phyloP scores from a whole-genome alignment of 2,797 vertebrate genomes.

The Macropodus opercularis region DNA sequence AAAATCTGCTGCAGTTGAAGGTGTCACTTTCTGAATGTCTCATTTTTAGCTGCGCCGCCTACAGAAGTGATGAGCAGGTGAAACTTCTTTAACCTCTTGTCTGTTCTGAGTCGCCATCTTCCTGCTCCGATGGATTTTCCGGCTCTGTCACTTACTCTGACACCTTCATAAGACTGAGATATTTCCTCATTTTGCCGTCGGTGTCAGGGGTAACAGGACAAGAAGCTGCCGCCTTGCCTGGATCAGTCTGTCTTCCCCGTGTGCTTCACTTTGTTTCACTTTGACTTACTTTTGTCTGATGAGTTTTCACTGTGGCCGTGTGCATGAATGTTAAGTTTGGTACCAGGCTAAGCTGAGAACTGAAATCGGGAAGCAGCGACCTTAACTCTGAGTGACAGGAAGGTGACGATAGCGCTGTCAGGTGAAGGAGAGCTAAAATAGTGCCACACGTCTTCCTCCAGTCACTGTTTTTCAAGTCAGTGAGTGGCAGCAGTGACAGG shows the following conservation, averaged over 20 bases:
- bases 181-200: conserved; percentile 21
- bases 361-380: background rate
- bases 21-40: background rate
- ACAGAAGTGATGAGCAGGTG: conserved; percentile 3
- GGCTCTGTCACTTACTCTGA: conserved; percentile 30
- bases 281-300: too few species aligned
- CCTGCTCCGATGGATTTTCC: conserved; percentile 32
- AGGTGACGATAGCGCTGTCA: background rate
- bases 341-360: background rate
- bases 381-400: conserved; percentile 1
- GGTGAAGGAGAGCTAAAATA: conserved; percentile 9
- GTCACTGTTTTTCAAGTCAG: conserved; percentile 2
- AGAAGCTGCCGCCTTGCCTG: background rate
- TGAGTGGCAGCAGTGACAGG: background rate
- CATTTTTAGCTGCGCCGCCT: background rate
- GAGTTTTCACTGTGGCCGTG: too few species aligned
- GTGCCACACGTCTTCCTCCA: background rate
- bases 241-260: conserved; percentile 6
- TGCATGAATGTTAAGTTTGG: background rate
- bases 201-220: conserved; percentile 19
- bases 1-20: conserved; percentile 6
- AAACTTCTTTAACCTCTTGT: conserved; percentile 5
- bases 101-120: conserved; percentile 15
- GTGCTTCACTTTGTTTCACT: too few species aligned
- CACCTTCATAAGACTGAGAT: conserved; percentile 37